Evolutionary conservation across 2,888 invertebrate genomes (phyloP).

Genomic region (Atherix ibis): DNA sequence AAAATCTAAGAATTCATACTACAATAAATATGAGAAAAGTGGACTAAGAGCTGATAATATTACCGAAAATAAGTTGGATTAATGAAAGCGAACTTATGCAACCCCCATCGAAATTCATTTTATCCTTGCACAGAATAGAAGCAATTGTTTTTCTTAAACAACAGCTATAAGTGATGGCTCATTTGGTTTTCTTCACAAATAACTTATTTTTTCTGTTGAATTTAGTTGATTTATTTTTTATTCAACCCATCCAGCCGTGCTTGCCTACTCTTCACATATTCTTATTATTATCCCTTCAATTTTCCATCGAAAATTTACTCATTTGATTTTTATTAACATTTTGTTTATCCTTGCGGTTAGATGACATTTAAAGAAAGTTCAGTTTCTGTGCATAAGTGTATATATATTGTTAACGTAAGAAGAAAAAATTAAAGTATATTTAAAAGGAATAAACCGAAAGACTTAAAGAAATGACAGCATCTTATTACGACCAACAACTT

Average conservation of each 20-base stretch:
- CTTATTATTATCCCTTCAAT: background rate
- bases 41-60: too few species aligned
- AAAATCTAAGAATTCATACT: too few species aligned
- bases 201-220: too few species aligned
- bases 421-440: too few species aligned
- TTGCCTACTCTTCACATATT: background rate
- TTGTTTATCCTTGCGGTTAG: slow-evolving; percentile 1
- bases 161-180: slow-evolving; percentile 9
- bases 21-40: too few species aligned
- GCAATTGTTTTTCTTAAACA: slow-evolving; percentile 3
- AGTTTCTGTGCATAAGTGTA: background rate
- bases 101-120: too few species aligned
- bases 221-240: slow-evolving; percentile 3
- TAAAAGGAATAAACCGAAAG: too few species aligned
- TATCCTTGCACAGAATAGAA: slow-evolving; percentile 7
- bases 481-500: too few species aligned
- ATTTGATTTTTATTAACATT: slow-evolving; percentile 1
- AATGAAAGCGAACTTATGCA: too few species aligned
- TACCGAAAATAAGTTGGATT: too few species aligned
- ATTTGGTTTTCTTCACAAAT: slow-evolving; percentile 5
- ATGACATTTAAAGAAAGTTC: background rate
- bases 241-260: slow-evolving; percentile 5
- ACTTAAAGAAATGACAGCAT: too few species aligned
- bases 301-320: background rate
- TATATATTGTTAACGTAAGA: too few species aligned